Conservation (phyloP, 2,888 invertebrate species). For the Drosophila silvestris region DNA sequence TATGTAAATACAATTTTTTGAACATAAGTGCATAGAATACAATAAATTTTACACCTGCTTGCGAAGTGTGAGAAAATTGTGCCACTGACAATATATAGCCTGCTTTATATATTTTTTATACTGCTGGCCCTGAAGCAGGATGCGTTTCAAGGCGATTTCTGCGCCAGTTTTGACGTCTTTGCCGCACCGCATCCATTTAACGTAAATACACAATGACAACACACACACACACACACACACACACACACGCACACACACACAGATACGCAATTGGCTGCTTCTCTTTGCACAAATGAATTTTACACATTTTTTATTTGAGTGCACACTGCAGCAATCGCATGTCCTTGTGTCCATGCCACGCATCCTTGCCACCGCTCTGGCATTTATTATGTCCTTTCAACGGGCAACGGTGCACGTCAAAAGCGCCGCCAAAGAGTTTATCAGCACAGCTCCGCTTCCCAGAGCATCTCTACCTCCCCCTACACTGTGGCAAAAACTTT, state of each 20-base stretch:
- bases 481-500: not conserved
- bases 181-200: constrained; percentile 60
- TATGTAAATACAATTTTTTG: not conserved
- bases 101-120: constrained; percentile 15
- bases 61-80: constrained; percentile 19
- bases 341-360: not conserved
- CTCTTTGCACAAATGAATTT: constrained; percentile 53
- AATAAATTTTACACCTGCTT: not conserved
- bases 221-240: not conserved
- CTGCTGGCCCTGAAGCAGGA: not conserved
- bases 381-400: constrained; percentile 74
- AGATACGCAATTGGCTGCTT: constrained; percentile 59
- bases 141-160: constrained; percentile 12
- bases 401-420: constrained; percentile 57
- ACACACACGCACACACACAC: not conserved
- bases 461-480: not conserved
- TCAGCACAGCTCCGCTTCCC: constrained; percentile 53
- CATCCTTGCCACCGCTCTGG: not conserved
- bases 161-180: constrained; percentile 34
- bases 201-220: constrained; percentile 70
- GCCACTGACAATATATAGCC: constrained; percentile 21
- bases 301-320: constrained; percentile 64
- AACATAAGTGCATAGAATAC: not conserved
- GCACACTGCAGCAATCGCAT: constrained; percentile 22
- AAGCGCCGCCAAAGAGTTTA: constrained; percentile 73